phyloP scores from a whole-genome alignment of 2,888 invertebrate genomes.

The Mycalesis mineus region DNA sequence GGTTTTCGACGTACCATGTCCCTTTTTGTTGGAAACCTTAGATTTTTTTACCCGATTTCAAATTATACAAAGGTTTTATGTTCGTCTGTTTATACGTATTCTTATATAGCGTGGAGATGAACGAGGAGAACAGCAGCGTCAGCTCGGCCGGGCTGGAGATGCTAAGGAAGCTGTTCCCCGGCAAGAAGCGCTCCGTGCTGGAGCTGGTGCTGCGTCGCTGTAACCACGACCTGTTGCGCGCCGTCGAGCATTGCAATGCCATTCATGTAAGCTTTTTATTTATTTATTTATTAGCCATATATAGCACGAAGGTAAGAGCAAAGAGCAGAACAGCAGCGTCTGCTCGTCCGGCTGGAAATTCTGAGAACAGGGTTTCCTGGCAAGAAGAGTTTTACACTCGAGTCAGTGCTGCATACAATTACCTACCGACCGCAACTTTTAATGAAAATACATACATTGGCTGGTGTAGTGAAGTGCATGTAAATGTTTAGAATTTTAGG shows the following conservation, averaged over 20 bases:
- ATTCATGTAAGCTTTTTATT: conserved; percentile 48
- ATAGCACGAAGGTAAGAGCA: conserved; percentile 41
- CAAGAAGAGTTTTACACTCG: conserved; percentile 90
- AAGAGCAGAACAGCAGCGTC: conserved; percentile 69
- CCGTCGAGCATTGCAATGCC: conserved; percentile 90
- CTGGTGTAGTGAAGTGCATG: no score
- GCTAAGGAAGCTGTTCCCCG: conserved; percentile 92
- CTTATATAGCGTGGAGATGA: conserved; percentile 38
- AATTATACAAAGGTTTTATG: no score
- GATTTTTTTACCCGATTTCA: no score
- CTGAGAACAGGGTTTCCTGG: conserved; percentile 92
- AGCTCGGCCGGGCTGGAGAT: conserved; percentile 89
- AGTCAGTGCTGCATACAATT: conserved; percentile 87
- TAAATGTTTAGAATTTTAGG: no score
- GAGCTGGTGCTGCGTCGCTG: conserved; percentile 95
- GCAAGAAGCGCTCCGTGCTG: conserved; percentile 90
- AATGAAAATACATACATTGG: no score
- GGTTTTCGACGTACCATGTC: no score
- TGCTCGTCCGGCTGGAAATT: conserved; percentile 89
- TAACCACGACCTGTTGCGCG: conserved; percentile 92
- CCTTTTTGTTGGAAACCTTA: no score
- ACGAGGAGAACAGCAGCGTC: conserved; percentile 63
- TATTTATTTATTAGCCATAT: neutral
- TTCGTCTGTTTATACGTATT: no score
- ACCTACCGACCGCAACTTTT: no score